Evolutionary conservation across 23 tunicate species (phyloP).

Genomic region (Ciona savignyi): DNA sequence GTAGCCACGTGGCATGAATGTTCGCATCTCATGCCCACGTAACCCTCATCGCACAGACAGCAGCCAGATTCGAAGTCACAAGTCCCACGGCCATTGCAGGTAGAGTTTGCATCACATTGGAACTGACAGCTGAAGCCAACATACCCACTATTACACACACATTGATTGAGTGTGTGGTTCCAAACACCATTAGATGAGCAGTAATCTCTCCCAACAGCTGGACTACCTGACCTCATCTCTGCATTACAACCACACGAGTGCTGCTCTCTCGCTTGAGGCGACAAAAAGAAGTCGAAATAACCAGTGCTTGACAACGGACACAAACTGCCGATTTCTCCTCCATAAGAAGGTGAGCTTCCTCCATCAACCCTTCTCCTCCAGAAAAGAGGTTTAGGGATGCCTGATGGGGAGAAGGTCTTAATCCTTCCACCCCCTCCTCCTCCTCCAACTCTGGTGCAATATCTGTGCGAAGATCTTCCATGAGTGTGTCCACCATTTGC

Average conservation of each 20-base stretch:
- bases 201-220: background rate
- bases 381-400: constrained; percentile 19
- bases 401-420: constrained; percentile 4
- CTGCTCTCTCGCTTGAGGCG: background rate
- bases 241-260: constrained; percentile 9
- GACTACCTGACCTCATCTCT: background rate
- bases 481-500: constrained; percentile 14
- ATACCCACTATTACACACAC: constrained; percentile 15
- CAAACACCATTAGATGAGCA: constrained; percentile 11
- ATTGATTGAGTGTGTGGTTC: background rate
- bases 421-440: constrained; percentile 19
- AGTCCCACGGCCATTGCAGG: constrained; percentile 20
- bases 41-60: constrained; percentile 11
- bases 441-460: constrained; percentile 12
- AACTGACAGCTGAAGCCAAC: constrained; percentile 9
- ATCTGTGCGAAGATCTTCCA: background rate
- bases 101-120: constrained; percentile 5
- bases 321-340: constrained; percentile 3
- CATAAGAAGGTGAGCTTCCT: background rate
- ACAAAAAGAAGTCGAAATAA: constrained; percentile 8
- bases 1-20: constrained; percentile 7
- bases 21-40: constrained; percentile 20
- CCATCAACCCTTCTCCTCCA: constrained; percentile 11
- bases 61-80: constrained; percentile 14
- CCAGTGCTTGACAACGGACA: constrained; percentile 16